These are phyloP conservation scores for Drosophila heteroneura DNA, from an alignment of 2,888 invertebrate species.

Conservation along the genomic window DNA sequence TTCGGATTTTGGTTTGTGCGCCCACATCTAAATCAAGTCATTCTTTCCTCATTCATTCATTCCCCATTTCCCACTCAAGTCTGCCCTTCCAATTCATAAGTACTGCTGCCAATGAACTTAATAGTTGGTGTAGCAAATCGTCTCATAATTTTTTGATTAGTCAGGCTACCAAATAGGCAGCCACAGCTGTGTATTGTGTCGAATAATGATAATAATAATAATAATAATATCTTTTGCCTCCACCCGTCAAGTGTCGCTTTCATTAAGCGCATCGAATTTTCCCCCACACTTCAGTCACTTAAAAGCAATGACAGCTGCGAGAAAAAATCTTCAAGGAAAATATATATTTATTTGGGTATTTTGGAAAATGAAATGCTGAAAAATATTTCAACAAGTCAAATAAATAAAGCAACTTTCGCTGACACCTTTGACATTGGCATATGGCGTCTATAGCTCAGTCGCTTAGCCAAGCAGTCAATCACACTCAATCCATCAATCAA, in stretches of 20 bases:
- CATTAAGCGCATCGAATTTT: slow-evolving; percentile 75
- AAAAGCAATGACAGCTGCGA: slow-evolving; percentile 64
- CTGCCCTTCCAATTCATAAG: slow-evolving; percentile 6
- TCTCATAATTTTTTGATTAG: slow-evolving; percentile 76
- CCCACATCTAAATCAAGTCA: slow-evolving; percentile 73
- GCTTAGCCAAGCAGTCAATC: slow-evolving; percentile 52
- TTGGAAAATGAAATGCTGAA: slow-evolving; percentile 22
- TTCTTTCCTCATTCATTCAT: slow-evolving; percentile 17
- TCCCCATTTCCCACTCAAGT: slow-evolving; percentile 1
- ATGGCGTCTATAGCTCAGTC: slow-evolving; percentile 44
- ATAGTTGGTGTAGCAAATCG: slow-evolving; percentile 71
- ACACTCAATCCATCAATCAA: slow-evolving; percentile 60
- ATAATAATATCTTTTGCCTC: slow-evolving; percentile 30
- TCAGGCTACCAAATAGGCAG: slow-evolving; percentile 54
- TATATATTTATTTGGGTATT: slow-evolving; percentile 11
- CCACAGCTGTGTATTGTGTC: slow-evolving; percentile 3
- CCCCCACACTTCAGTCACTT: slow-evolving; percentile 31
- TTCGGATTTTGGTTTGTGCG: slow-evolving; percentile 32
- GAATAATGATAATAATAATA: slow-evolving; percentile 1
- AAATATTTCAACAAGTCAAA: slow-evolving; percentile 58
- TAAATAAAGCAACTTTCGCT: slow-evolving; percentile 54
- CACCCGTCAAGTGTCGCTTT: slow-evolving; percentile 65
- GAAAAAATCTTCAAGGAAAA: slow-evolving; percentile 33
- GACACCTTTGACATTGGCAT: slow-evolving; percentile 68
- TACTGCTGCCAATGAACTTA: slow-evolving; percentile 47